These are phyloP conservation scores for Kryptopterus vitreolus DNA, from an alignment of 2,797 vertebrate genomes.

Conservation along the genomic window DNA sequence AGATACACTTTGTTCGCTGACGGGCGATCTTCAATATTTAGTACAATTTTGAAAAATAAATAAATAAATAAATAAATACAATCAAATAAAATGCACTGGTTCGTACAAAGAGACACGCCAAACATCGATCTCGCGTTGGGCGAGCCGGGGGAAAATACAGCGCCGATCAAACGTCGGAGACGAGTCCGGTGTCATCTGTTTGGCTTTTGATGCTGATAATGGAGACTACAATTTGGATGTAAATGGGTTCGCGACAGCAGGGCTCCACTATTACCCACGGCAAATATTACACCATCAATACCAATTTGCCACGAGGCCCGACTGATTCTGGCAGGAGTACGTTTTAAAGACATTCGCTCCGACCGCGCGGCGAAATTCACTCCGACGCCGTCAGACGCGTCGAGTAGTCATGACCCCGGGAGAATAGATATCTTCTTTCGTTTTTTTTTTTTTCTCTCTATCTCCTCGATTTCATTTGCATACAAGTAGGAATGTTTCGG, in stretches of 20 bases:
- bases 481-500: constrained; percentile 14
- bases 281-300: constrained; percentile 41
- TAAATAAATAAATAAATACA: constrained; percentile 6
- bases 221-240: constrained; percentile 33
- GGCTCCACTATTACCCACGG: constrained; percentile 22
- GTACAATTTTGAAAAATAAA: too few relatives aligned
- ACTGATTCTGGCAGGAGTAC: constrained; percentile 21
- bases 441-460: not conserved
- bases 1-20: constrained; percentile 16
- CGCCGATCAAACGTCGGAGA: not conserved
- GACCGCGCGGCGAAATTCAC: constrained; percentile 9
- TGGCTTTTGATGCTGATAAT: constrained; percentile 31
- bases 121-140: constrained; percentile 36
- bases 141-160: constrained; percentile 10
- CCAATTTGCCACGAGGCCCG: constrained; percentile 27
- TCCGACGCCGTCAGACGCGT: constrained; percentile 16
- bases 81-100: too few relatives aligned
- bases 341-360: constrained; percentile 25
- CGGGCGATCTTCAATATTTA: constrained; percentile 28
- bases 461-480: not conserved
- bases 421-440: not conserved
- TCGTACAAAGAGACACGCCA: not conserved
- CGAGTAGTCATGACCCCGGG: constrained; percentile 12
- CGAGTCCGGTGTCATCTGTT: constrained; percentile 16
- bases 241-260: constrained; percentile 23